Evolutionary conservation across 2,113 vertebrate genomes (phyloP), one percentile per base, ranked within the genome.

Genomic region (Nibea albiflora): DNA sequence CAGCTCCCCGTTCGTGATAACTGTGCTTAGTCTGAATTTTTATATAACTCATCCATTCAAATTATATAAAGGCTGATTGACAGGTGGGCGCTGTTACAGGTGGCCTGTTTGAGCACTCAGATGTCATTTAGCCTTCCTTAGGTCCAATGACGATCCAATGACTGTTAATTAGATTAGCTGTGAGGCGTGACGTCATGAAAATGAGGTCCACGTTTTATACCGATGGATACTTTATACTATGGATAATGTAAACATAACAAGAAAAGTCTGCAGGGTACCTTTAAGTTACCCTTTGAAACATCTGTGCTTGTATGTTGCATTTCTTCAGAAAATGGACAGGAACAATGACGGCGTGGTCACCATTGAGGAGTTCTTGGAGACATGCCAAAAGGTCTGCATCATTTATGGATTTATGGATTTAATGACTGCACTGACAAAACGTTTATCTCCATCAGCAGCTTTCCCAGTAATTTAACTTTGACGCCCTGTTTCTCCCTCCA

Each of bases 271-370:
- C 12, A 28, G 9, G 46, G 19, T 11, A 10, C 3, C 42, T 56
- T 62, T 26, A 28, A 78, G 24, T 68, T 42, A 5, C 20, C 1
- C 44, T 47, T 9, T 63, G 8, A 46, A 54, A 72, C 39, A 14
- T 54, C 11, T 52, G 5, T 42, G 3, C 19, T 10, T 31, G 15
- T 69, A 20, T 78, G 28, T 78, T 73, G 0, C 4, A 1, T 83
- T 74, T 39, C 85, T 47, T 5, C 72, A 99, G 98, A 99, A 99
- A 95, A 99, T 99, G 98, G 97, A 99, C 93, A 95, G 92, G 84
- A 99, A 99, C 93, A 96, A 96, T 24, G 97, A 99, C 0, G 98
- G 98, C 0, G 97, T 98, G 64, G 96, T 99, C 83, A 98, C 97
- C 63, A 96, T 97, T 0, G 97, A 99, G 49, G 97, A 99, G 90